phyloP scores from a whole-genome alignment of 92 coral and sea anemone species.

The Phenganax marumi region DNA sequence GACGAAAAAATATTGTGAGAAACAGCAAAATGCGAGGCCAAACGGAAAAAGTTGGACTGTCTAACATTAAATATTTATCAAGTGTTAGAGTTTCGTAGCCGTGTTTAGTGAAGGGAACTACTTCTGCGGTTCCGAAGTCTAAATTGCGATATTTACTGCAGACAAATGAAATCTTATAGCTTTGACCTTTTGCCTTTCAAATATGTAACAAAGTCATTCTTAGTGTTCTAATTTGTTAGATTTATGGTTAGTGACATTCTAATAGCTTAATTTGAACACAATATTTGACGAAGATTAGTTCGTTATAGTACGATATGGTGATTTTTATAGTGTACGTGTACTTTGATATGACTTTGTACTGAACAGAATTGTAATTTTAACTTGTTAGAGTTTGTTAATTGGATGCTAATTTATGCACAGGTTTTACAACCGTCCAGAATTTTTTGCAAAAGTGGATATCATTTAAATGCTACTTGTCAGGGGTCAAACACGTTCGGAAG shows the following conservation, averaged over 20 bases:
- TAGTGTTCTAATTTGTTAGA: neutral
- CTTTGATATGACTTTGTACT: neutral
- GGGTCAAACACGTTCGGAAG: no score
- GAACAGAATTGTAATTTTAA: neutral
- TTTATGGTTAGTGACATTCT: conserved; percentile 10
- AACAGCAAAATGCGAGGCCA: no score
- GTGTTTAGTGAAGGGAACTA: neutral
- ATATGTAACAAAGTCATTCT: conserved; percentile 17
- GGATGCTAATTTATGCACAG: neutral
- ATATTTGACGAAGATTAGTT: neutral
- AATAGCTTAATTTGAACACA: neutral
- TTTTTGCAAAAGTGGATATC: no score
- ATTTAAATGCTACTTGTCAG: neutral
- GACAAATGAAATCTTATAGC: conserved; percentile 10
- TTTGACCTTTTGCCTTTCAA: neutral
- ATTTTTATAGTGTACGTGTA: neutral
- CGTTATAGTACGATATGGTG: neutral
- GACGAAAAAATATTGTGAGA: no score
- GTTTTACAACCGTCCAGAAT: neutral
- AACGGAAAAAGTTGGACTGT: no score
- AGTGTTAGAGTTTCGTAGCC: conserved; percentile 35
- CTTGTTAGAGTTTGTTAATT: neutral
- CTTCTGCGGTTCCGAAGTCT: conserved; percentile 16
- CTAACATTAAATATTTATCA: conserved; percentile 35
- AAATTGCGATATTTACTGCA: neutral